Conservation (phyloP, 2,113 vertebrate species). For the Dicrurus megarhynchus region DNA sequence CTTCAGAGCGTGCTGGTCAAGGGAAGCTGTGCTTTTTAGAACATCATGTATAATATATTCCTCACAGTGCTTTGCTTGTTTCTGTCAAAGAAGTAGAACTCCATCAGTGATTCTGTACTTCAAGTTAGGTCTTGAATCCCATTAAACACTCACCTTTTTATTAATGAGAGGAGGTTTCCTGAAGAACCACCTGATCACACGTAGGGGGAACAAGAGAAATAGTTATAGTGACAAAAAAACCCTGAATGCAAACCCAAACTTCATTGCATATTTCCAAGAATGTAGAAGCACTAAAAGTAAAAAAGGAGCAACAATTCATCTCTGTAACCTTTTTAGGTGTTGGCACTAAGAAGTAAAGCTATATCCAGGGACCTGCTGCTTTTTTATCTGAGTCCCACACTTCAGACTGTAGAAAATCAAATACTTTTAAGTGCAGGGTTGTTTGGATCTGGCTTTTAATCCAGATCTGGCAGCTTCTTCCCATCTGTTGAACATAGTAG, state of each 20-base stretch:
- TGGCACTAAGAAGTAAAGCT: neutral
- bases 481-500: slow-evolving; percentile 34
- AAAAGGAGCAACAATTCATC: neutral
- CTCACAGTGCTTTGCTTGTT: neutral
- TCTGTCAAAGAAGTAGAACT: neutral
- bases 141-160: slow-evolving; percentile 68
- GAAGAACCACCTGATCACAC: slow-evolving; percentile 73
- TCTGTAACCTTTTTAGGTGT: neutral
- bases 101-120: neutral
- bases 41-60: neutral
- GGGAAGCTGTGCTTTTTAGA: neutral
- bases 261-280: neutral
- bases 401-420: neutral
- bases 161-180: slow-evolving; percentile 58
- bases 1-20: neutral
- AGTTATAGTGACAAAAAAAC: neutral
- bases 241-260: neutral
- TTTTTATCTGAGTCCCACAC: neutral
- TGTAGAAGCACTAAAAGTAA: neutral
- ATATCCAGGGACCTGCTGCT: neutral
- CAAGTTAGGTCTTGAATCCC: neutral
- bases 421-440: neutral
- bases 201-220: neutral
- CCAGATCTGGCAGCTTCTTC: neutral
- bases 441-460: slow-evolving; percentile 43